These are phyloP conservation scores for Cephus nigrinus DNA, from an alignment of 2,888 invertebrate genomes.

Conservation along the genomic window DNA sequence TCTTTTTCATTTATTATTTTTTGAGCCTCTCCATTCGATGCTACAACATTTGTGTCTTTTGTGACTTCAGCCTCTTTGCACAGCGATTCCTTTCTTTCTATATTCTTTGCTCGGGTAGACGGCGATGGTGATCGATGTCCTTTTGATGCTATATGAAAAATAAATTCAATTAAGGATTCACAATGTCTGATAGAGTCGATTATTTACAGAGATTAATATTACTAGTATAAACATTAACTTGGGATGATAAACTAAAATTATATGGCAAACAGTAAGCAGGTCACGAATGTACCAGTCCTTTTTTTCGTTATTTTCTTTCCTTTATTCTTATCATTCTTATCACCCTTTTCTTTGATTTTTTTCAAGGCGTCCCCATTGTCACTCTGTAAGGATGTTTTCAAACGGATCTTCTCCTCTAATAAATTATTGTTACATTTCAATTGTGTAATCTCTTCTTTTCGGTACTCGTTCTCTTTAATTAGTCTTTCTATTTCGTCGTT, in stretches of 20 bases:
- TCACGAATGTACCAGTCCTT: conserved; percentile 34
- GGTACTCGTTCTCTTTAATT: conserved; percentile 62
- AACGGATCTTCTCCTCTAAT: conserved; percentile 38
- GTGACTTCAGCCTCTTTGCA: conserved; percentile 29
- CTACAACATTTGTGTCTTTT: conserved; percentile 28
- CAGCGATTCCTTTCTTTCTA: conserved; percentile 16
- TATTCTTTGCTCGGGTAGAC: conserved; percentile 24
- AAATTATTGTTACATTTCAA: conserved; percentile 59
- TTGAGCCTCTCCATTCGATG: conserved; percentile 9
- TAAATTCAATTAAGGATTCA: background rate
- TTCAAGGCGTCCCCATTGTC: conserved; percentile 28
- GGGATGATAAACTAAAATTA: background rate
- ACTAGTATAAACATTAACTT: background rate
- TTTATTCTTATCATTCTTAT: conserved; percentile 45
- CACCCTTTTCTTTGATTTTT: conserved; percentile 35
- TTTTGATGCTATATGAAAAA: conserved; percentile 17
- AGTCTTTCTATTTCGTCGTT: conserved; percentile 69
- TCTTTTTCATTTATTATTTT: conserved; percentile 37
- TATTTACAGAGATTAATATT: background rate
- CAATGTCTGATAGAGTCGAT: background rate
- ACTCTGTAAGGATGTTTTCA: conserved; percentile 19
- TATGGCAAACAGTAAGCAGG: background rate
- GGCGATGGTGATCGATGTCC: conserved; percentile 29
- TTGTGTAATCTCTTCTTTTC: conserved; percentile 66
- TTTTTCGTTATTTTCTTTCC: conserved; percentile 36